Evolutionary conservation across 2,888 invertebrate species (phyloP).

Genomic region (Gandaritis pyraliata): DNA sequence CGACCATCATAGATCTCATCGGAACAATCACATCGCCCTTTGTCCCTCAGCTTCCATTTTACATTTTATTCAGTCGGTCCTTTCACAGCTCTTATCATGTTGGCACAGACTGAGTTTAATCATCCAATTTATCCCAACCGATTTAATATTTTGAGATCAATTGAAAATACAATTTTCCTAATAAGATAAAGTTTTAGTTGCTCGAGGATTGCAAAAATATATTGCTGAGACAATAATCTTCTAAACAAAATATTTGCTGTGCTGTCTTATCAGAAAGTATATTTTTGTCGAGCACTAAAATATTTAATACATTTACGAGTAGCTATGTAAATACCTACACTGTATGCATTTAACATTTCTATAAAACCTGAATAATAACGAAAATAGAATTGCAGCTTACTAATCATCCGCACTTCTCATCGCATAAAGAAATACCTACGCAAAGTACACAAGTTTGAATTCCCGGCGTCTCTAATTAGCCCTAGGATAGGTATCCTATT

Average conservation of each 20-base stretch:
- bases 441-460: slow-evolving; percentile 10
- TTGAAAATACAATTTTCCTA: slow-evolving; percentile 44
- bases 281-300: no score
- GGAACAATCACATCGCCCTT: slow-evolving; percentile 65
- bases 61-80: slow-evolving; percentile 63
- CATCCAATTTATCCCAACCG: slow-evolving; percentile 67
- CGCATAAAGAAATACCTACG: neutral
- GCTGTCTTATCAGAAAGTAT: no score
- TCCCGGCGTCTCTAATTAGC: slow-evolving; percentile 46
- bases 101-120: slow-evolving; percentile 74
- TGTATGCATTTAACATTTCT: no score
- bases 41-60: slow-evolving; percentile 71
- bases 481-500: slow-evolving; percentile 44
- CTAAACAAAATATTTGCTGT: no score
- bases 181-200: slow-evolving; percentile 29
- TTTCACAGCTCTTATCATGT: slow-evolving; percentile 76
- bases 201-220: slow-evolving; percentile 15
- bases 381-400: neutral
- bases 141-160: slow-evolving; percentile 56
- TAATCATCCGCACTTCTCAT: neutral
- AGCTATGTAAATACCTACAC: no score
- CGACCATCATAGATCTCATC: slow-evolving; percentile 64
- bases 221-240: no score
- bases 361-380: no score
- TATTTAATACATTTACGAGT: no score